Base-by-base conservation (phyloP, 2,797 vertebrate species). In the Anableps anableps region DNA sequence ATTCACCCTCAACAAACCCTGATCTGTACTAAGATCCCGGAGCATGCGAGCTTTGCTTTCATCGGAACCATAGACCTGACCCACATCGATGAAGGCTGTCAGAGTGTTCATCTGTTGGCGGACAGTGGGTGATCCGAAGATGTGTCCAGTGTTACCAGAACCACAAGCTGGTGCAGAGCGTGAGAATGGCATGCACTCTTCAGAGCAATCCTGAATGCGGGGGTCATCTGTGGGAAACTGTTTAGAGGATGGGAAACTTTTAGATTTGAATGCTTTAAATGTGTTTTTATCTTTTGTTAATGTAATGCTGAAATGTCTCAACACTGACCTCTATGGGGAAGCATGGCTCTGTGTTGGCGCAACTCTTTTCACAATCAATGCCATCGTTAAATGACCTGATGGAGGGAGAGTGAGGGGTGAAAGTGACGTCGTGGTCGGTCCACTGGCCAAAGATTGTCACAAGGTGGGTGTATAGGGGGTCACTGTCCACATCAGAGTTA, bases 371-470 rank as follows among this genome's bases (percentile, higher is more conserved):
- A 53, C 96, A 96, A 84, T 95, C 62, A 0, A 95, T 84, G 0
- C 83, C 90, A 0, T 87, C 88, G 82, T 82, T 95, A 82, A 92
- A 93, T 13, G 95, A 89, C 0, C 87, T 89, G 83, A 0, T 95
- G 94, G 86, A 94, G 36, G 95, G 94, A 47, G 96, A 95, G 0
- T 34, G 6, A 0, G 97, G 97, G 2, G 96, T 92, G 4, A 98
- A 90, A 26, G 96, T 96, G 31, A 98, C 74, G 86, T 99, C 97
- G 0, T 99, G 97, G 82, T 96, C 95, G 0, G 95, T 92, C 93
- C 96, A 94, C 77, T 99, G 97, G 29, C 95, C 96, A 82, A 97
- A 99, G 2, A 96, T 95, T 76, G 97, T 96, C 85, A 98, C 91
- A 83, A 97, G 31, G 72, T 95, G 88, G 0, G 96, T 96, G 80